Base-by-base conservation (phyloP, 2,888 invertebrate genomes). In the Tipula lateralis region DNA sequence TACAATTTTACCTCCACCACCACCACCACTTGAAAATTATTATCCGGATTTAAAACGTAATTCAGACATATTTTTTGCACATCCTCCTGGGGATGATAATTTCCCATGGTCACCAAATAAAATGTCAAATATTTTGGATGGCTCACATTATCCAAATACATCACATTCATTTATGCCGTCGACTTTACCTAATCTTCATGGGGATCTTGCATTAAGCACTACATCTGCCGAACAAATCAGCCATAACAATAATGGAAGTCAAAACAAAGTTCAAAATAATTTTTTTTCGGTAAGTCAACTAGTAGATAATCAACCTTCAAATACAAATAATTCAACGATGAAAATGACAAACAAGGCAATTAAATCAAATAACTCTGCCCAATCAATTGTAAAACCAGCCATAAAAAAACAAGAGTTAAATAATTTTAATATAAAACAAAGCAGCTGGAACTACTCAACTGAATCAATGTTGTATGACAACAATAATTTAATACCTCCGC, bases 261-360 rank as follows among this genome's bases (percentile, higher is more conserved):
- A 84, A 7, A 50, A 84, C n/a, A 84, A 81, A 84, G 24, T 16
- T 66, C 34, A 32, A 66, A 85, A 84, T 81, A 91, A 91, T 84
- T 93, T 93, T 85, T 88, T 93, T 7, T 93, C 93, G 0, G 93
- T 93, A 0, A 93, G 93, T 87, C 93, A 93, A 85, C 87, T 93
- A n/a, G 93, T 93, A 1, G 93, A 92, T 82, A 82, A 82, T 32
- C 82, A 82, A 82, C 13, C 83, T 9, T 5, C 86, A 86, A 87
- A 3, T 89, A 89, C 12, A 29, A 84, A 36, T 50, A 84, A 50
- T 44, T 6, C 12, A 29, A 9, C 2, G 19, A 24, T 66, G 9
- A 66, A 66, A 66, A 2, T 66, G 24, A 16, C 30, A 12, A 82
- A 82, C 13, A 86, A 85, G 85, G 7, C 16, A 44, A 80, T 29